phyloP scores from a whole-genome alignment of 2,113 vertebrate species.

The Silurus asotus region DNA sequence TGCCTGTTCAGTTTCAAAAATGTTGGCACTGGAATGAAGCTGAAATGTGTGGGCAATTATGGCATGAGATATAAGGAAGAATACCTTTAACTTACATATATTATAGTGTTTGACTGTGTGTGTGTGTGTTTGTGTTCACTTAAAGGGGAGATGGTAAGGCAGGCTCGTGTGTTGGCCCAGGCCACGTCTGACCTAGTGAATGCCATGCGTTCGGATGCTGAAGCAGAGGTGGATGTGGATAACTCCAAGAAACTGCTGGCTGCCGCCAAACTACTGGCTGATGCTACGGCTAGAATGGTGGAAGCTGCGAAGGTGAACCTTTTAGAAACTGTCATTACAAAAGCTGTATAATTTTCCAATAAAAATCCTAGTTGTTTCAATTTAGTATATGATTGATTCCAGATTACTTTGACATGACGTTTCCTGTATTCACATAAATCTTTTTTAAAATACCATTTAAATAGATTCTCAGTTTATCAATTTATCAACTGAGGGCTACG shows the following conservation, averaged over 20 bases:
- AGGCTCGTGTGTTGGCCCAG: slow-evolving; percentile 95
- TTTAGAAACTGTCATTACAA: background rate
- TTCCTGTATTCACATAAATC: background rate
- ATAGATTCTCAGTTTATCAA: background rate
- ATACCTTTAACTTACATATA: background rate
- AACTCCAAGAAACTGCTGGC: slow-evolving; percentile 98
- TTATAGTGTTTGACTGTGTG: background rate
- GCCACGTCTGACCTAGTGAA: slow-evolving; percentile 96
- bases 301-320: slow-evolving; percentile 95
- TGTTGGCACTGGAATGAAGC: slow-evolving; percentile 1
- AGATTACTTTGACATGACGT: background rate
- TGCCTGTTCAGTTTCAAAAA: slow-evolving; percentile 1
- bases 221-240: slow-evolving; percentile 95
- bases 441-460: background rate
- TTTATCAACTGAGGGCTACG: background rate
- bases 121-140: background rate
- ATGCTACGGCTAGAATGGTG: slow-evolving; percentile 97
- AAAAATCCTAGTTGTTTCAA: background rate
- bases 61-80: background rate
- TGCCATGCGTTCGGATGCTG: slow-evolving; percentile 95
- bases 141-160: slow-evolving; percentile 95
- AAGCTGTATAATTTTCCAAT: background rate
- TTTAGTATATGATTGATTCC: background rate
- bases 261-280: slow-evolving; percentile 93
- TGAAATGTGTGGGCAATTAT: slow-evolving; percentile 21